Base-by-base conservation (phyloP, 2,113 vertebrate genomes). In the Hippocampus comes region DNA sequence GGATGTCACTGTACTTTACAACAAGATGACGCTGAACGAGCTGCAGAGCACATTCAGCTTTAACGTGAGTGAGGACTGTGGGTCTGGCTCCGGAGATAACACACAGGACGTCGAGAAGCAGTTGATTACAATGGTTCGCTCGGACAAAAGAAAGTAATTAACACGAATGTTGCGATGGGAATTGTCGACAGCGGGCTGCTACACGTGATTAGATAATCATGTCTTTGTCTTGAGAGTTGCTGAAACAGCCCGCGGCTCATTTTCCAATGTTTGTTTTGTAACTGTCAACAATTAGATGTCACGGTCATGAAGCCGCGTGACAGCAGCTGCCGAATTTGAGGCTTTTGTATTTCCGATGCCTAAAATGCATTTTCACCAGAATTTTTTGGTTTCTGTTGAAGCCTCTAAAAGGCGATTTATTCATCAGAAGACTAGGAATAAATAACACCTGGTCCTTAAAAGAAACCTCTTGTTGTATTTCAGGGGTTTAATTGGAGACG, bases 401-500 rank as follows among this genome's bases (percentile, higher is more conserved):
- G 34, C 34, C 34, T 38, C 34, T 5, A 38, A 38, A 38, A 38
- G 34, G 34, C 6, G 34, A 38, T 38, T 38, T 53, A 21, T 53
- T 53, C 7, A 21, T 53, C 49, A 53, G 2, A 55, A 55, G 21
- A n/a, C 21, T 10, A n/a, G 2, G 21, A n/a, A 23, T 55, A 55
- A 9, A 55, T 8, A 55, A n/a, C 3, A 2, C 56, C 14, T 17
- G 27, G 14, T 60, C 27, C 59, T 20, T 18, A 34, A 17, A 61
- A 17, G 7, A 14, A 66, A 53, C 12, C 10, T 18, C 7, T 46
- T 46, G 3, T 78, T 75, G 34, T 66, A 75, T 68, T 56, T 23
- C 82, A 98, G 96, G 95, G 94, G 21, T 99, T 99, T 77, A 98
- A 99, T 84, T 99, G 97, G 97, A 97, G 95, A 0, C 86, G 89